phyloP scores from a whole-genome alignment of 2,113 vertebrate genomes.

The Tichodroma muraria region DNA sequence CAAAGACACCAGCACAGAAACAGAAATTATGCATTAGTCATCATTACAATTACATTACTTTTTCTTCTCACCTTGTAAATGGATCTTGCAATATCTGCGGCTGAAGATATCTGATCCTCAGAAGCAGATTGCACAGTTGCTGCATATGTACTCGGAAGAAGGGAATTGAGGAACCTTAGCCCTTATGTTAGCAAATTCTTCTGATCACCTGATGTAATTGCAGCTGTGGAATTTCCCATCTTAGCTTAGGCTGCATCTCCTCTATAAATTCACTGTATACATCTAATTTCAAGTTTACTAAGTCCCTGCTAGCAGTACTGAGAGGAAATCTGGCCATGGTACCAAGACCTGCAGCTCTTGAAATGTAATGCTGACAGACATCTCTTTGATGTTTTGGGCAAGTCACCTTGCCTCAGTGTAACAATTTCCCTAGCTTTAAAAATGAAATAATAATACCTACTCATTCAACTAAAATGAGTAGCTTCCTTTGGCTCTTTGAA shows the following conservation, averaged over 20 bases:
- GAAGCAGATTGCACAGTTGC: constrained; percentile 1
- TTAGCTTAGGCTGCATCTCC: background rate
- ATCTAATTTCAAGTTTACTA: background rate
- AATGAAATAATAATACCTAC: background rate
- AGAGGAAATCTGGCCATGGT: background rate
- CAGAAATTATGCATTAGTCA: constrained; percentile 42
- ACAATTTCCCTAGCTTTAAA: constrained; percentile 2
- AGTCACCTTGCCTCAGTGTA: background rate
- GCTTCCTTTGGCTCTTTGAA: background rate
- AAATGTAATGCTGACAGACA: background rate
- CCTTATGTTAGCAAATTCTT: background rate
- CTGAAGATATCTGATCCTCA: constrained; percentile 17
- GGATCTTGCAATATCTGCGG: constrained; percentile 13
- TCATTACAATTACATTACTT: constrained; percentile 1
- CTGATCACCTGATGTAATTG: background rate
- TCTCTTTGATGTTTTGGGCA: constrained; percentile 27
- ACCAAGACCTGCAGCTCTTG: background rate
- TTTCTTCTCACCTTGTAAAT: constrained; percentile 25
- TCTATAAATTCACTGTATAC: background rate
- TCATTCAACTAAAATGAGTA: background rate
- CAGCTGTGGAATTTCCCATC: background rate
- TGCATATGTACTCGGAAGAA: background rate
- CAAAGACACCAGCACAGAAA: background rate
- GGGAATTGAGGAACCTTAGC: background rate
- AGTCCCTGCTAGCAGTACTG: background rate